These are phyloP conservation scores for Fratercula arctica DNA, from an alignment of 2,797 vertebrate genomes.

Conservation along the genomic window DNA sequence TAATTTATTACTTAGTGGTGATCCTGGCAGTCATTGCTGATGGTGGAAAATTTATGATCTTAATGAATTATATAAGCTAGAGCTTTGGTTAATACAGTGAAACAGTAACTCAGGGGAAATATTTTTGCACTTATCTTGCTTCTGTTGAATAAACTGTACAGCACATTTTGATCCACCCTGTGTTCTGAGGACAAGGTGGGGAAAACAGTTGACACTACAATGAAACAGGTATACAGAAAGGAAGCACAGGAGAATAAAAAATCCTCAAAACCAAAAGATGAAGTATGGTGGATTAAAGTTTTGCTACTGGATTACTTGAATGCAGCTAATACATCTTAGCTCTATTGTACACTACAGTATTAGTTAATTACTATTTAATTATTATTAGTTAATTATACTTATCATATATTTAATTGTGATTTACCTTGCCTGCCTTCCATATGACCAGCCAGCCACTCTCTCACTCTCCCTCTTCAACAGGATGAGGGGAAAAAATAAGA, in stretches of 20 bases:
- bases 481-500: too few species aligned
- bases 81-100: neutral
- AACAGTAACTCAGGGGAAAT: neutral
- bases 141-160: neutral
- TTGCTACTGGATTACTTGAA: neutral
- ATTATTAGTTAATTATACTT: neutral
- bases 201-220: neutral
- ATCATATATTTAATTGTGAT: neutral
- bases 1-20: neutral
- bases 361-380: too few species aligned
- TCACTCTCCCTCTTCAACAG: too few species aligned
- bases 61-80: neutral
- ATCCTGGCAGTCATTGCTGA: neutral
- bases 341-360: neutral
- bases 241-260: neutral
- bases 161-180: neutral
- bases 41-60: neutral
- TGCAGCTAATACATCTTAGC: neutral
- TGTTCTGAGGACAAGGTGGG: neutral
- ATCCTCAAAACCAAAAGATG: neutral
- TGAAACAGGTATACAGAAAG: neutral
- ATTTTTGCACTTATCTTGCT: neutral
- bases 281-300: neutral
- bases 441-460: neutral
- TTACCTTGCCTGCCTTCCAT: neutral